Conservation (phyloP, 2,797 vertebrate genomes). For the Semotilus atromaculatus region DNA sequence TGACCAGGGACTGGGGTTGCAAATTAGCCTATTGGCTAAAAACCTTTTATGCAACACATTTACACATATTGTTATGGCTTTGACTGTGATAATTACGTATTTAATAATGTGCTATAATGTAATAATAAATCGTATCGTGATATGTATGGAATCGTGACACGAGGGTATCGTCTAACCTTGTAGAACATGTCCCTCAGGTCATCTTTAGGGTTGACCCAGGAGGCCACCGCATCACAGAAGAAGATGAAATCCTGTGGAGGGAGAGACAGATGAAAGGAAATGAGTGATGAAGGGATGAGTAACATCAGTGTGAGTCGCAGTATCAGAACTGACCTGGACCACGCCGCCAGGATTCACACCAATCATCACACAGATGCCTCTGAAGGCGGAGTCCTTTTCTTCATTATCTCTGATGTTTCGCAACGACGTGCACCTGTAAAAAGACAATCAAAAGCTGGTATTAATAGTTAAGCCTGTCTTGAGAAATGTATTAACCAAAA, state of each 20-base stretch:
- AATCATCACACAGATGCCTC: slow-evolving; percentile 96
- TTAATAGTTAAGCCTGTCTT: not conserved
- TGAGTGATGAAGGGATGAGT: not conserved
- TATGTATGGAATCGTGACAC: too few relatives aligned
- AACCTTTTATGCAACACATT: too few relatives aligned
- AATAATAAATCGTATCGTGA: too few relatives aligned
- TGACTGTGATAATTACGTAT: too few relatives aligned
- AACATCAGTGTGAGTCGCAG: not conserved
- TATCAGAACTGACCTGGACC: slow-evolving; percentile 81
- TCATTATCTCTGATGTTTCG: slow-evolving; percentile 92
- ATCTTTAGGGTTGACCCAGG: slow-evolving; percentile 94
- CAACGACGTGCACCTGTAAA: slow-evolving; percentile 82
- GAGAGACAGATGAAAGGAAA: not conserved
- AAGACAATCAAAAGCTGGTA: not conserved
- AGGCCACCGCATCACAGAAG: slow-evolving; percentile 94
- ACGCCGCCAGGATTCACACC: slow-evolving; percentile 92
- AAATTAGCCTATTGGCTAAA: too few relatives aligned
- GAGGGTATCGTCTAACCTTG: slow-evolving; percentile 76
- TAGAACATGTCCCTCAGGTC: slow-evolving; percentile 96
- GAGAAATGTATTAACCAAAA: not conserved
- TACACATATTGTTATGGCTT: too few relatives aligned
- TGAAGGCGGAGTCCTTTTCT: slow-evolving; percentile 94
- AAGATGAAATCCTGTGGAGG: slow-evolving; percentile 89
- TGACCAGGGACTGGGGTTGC: too few relatives aligned
- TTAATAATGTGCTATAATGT: too few relatives aligned